These are phyloP conservation scores for Thaumetopoea pityocampa DNA, from an alignment of 1,140 invertebrate genomes.

Conservation along the genomic window DNA sequence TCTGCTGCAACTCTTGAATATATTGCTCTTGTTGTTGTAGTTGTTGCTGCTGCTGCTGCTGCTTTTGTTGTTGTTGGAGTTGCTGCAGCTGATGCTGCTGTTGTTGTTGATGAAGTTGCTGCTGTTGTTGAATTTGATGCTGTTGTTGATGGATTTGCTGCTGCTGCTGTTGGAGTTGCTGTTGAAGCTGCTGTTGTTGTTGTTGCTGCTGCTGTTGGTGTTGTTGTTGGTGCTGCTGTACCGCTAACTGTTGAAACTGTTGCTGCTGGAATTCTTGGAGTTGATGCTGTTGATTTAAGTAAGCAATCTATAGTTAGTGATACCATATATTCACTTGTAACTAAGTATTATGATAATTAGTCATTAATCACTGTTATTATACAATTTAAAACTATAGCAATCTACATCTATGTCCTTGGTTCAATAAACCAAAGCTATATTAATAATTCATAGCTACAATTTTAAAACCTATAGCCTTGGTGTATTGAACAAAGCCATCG, in stretches of 20 bases:
- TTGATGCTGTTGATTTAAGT: slow-evolving; percentile 29
- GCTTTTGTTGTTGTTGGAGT: slow-evolving; percentile 48
- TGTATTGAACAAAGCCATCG: no score
- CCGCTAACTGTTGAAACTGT: slow-evolving; percentile 39
- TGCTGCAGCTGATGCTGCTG: slow-evolving; percentile 49
- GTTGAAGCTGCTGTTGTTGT: slow-evolving; percentile 59
- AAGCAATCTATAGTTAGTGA: background rate
- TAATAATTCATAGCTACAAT: no score
- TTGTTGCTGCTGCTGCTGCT: slow-evolving; percentile 57
- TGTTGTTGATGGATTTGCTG: no score
- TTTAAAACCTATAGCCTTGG: no score
- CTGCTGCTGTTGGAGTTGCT: slow-evolving; percentile 63
- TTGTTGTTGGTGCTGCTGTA: slow-evolving; percentile 47
- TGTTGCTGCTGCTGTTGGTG: slow-evolving; percentile 51
- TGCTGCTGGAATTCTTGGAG: slow-evolving; percentile 52
- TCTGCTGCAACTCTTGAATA: slow-evolving; percentile 40
- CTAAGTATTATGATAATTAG: no score
- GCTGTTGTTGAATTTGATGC: slow-evolving; percentile 49
- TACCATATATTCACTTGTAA: slow-evolving; percentile 1
- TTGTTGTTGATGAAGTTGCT: slow-evolving; percentile 40
- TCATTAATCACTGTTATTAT: no score
- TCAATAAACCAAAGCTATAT: no score
- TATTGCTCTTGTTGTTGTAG: slow-evolving; percentile 65
- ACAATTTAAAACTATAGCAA: no score
- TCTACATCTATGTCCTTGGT: no score